Conservation (phyloP, 37 sponge, comb jelly and placozoan species). For the Crambe crambe region DNA sequence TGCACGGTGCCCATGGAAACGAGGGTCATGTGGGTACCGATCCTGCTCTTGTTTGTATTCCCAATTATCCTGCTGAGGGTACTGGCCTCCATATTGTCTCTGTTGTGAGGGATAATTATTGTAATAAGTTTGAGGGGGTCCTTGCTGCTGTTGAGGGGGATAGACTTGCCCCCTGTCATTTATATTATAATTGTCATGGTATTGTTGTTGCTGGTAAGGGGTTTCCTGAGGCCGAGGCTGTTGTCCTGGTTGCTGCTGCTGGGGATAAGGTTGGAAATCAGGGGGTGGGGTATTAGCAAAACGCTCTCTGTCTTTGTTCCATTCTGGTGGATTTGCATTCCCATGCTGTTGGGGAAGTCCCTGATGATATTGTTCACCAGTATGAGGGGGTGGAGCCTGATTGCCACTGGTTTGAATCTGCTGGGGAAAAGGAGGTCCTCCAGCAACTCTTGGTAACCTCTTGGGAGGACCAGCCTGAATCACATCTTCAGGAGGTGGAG, state of each 20-base stretch:
- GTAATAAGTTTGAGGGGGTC: not conserved
- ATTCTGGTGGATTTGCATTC: not conserved
- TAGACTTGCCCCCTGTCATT: not conserved
- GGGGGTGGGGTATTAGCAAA: conserved; percentile 12
- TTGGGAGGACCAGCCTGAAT: not conserved
- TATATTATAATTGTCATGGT: conserved; percentile 5
- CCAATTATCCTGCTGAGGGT: not conserved
- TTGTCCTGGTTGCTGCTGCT: not conserved
- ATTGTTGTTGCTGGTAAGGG: not conserved
- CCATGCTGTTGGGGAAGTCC: not conserved
- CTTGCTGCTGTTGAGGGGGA: conserved; percentile 10
- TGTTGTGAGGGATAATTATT: conserved; percentile 8
- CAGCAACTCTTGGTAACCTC: not conserved
- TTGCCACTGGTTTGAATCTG: not conserved
- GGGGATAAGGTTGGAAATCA: not conserved
- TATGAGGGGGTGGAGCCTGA: not conserved
- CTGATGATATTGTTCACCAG: not conserved
- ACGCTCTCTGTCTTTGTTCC: conserved; percentile 6
- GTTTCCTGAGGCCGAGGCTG: not conserved
- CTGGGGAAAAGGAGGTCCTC: conserved; percentile 9
- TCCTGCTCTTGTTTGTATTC: not conserved
- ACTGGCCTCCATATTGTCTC: not conserved
- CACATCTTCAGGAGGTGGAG: conserved; percentile 1
- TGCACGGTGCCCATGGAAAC: not conserved
- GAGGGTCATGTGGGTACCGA: not conserved